Evolutionary conservation across 1,140 invertebrate species (phyloP).

Genomic region (Eriocheir sinensis): DNA sequence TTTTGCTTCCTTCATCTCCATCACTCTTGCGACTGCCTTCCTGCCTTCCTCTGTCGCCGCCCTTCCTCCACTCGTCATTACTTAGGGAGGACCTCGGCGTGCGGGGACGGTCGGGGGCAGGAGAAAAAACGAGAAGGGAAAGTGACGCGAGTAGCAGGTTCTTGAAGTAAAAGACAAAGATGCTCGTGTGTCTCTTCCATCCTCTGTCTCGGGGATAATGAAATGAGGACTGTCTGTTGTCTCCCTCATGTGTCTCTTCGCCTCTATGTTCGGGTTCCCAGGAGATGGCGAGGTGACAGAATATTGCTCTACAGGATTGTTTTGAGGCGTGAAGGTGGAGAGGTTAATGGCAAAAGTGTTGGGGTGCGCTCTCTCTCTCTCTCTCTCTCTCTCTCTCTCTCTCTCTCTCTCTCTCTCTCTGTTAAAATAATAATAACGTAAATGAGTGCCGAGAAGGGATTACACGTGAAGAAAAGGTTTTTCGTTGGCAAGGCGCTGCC

Average conservation of each 20-base stretch:
- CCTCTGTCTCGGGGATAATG: conserved; percentile 37
- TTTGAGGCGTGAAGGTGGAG: too few species aligned
- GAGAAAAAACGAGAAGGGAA: not conserved
- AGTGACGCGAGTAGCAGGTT: not conserved
- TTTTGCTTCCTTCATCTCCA: not conserved
- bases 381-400: conserved; percentile 29
- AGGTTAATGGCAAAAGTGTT: not conserved
- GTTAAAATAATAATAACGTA: too few species aligned
- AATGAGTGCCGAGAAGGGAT: too few species aligned
- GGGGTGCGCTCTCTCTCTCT: not conserved
- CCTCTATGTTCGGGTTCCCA: not conserved
- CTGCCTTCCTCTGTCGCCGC: not conserved
- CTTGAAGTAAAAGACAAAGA: conserved; percentile 5
- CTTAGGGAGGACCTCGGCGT: not conserved
- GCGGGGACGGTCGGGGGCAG: not conserved
- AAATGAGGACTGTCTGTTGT: not conserved
- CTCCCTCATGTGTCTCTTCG: not conserved
- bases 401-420: conserved; percentile 18
- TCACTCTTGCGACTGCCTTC: not conserved
- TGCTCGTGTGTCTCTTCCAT: conserved; percentile 14
- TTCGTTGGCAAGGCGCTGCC: not conserved
- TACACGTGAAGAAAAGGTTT: not conserved
- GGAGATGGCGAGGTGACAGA: not conserved
- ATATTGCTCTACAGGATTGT: not conserved
- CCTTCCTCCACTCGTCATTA: conserved; percentile 14